Percentiles rank a stretch among this genome's conserved stretches.
Conservation (phyloP, 2,113 vertebrate species). For the Dipodomys ordii region DNA sequence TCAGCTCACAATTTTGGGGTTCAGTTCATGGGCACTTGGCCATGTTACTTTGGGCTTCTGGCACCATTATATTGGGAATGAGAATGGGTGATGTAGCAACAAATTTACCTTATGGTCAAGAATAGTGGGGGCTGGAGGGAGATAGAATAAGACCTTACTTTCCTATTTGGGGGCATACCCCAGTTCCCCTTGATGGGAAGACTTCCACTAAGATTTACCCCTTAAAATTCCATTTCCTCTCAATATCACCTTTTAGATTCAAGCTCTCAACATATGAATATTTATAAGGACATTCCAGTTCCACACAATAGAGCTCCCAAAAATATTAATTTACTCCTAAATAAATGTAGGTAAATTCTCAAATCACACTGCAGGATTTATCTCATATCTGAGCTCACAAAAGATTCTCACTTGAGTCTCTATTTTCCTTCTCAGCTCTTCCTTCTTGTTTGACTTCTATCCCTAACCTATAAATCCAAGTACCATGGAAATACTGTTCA, state of each 20-base stretch:
- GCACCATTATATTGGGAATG: background rate
- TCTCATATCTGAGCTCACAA: background rate
- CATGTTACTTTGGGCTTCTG: background rate
- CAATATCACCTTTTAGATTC: background rate
- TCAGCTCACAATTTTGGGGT: background rate
- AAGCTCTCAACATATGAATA: background rate
- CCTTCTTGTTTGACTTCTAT: background rate
- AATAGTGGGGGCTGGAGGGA: background rate
- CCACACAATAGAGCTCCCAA: background rate
- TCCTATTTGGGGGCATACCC: no score
- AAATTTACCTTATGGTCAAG: background rate
- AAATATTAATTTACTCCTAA: background rate
- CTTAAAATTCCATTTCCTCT: background rate
- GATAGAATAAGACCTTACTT: background rate
- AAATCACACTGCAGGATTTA: background rate
- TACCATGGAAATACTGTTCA: rapidly evolving
- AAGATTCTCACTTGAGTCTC: background rate
- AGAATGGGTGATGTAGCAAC: background rate
- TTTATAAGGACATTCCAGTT: background rate
- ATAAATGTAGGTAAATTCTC: background rate
- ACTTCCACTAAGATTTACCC: background rate
- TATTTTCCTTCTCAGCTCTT: background rate
- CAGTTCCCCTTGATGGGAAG: background rate
- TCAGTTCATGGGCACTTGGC: background rate
- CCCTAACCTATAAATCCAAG: background rate